phyloP scores from a whole-genome alignment of 2,797 vertebrate genomes.

The Pteropus rufus region DNA sequence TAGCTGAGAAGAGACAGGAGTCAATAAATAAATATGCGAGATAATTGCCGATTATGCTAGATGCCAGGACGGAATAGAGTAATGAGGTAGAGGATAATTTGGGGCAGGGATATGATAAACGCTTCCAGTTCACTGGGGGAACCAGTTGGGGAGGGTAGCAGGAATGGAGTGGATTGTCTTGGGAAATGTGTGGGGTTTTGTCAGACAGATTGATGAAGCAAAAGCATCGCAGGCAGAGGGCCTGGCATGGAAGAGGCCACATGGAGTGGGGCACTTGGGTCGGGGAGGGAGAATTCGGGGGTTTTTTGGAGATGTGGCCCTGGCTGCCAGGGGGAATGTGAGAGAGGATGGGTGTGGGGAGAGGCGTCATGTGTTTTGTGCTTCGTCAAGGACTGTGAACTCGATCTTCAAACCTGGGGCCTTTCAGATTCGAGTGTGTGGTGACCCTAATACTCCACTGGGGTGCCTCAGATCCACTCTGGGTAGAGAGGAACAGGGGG shows the following conservation, averaged over 20 bases:
- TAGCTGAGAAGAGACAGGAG: not conserved
- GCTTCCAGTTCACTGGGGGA: not conserved
- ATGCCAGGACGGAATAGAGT: not conserved
- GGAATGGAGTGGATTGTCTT: not conserved
- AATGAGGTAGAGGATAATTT: not conserved
- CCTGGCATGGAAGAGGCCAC: not conserved
- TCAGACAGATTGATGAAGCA: not conserved
- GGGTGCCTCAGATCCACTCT: not conserved
- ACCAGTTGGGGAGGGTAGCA: not conserved
- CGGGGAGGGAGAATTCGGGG: not conserved
- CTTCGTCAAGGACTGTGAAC: not conserved
- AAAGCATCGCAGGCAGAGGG: not conserved
- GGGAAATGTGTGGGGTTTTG: not conserved
- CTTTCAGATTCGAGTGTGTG: not conserved
- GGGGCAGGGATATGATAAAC: not conserved
- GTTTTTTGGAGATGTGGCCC: not conserved
- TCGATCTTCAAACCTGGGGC: not conserved
- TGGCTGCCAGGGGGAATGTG: not conserved
- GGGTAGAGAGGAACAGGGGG: not conserved
- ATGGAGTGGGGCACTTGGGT: fast-evolving
- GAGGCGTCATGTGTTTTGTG: not conserved
- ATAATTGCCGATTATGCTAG: not conserved
- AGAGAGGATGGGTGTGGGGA: not conserved
- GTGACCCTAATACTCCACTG: not conserved
- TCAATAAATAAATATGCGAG: not conserved